These are phyloP conservation scores for Acromyrmex echinatior DNA, from an alignment of 1,140 invertebrate species.

Conservation along the genomic window DNA sequence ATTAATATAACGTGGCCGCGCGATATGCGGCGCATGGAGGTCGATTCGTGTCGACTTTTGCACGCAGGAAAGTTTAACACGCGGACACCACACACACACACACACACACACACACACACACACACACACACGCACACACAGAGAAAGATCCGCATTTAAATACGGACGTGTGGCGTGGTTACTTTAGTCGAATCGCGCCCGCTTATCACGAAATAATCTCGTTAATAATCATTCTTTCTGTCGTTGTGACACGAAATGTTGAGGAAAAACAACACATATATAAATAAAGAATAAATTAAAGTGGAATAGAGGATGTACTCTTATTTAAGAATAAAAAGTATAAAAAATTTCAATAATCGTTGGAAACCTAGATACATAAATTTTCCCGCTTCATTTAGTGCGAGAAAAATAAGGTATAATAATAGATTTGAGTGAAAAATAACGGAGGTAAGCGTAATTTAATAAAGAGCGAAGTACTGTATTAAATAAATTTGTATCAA, in stretches of 20 bases:
- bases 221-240: constrained; percentile 72
- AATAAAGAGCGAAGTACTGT: neutral
- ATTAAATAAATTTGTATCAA: neutral
- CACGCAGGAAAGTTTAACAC: constrained; percentile 74
- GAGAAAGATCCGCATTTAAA: constrained; percentile 31
- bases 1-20: constrained; percentile 70
- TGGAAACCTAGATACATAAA: neutral
- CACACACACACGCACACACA: neutral
- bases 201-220: constrained; percentile 73
- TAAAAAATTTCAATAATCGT: neutral
- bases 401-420: neutral
- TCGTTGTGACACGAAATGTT: constrained; percentile 33
- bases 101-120: neutral
- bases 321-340: neutral
- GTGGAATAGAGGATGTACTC: neutral
- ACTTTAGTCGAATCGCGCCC: constrained; percentile 68
- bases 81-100: constrained; percentile 25
- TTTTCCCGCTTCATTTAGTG: neutral
- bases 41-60: constrained; percentile 78
- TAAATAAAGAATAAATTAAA: neutral
- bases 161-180: constrained; percentile 64
- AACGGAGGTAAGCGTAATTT: no score
- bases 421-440: neutral
- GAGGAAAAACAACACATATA: neutral
- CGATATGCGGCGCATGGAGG: constrained; percentile 70